Evolutionary conservation across 2,888 invertebrate genomes (phyloP), one percentile per base, ranked within the genome.

Genomic region (Drosophila monieri): DNA sequence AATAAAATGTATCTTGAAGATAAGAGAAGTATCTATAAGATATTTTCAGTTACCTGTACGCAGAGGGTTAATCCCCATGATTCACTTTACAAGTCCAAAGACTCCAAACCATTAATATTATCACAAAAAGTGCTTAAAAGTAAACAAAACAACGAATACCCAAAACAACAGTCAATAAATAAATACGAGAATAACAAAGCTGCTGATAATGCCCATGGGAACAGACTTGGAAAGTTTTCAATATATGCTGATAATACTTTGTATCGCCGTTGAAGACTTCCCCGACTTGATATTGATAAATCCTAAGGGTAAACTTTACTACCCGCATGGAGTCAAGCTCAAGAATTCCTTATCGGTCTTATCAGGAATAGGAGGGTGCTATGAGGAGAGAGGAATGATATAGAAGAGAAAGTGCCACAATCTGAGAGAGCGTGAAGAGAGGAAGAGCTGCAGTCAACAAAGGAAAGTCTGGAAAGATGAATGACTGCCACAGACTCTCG

Each of bases 361-460:
- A 35, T 35, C 35, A 35, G 2, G 8, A 27, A 27, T 9, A 14
- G n/a, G 35, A 32, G 32, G 12, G 5, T n/a, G 27, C 27, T 2
- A 6, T 4, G 12, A 4, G 1, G 5, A 32, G 32, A 32, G 32
- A 35, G 35, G 14, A 6, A 14, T 6, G 35, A n/a, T 6, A n/a
- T 6, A n/a, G n/a, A 2, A n/a, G 35, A n/a, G 35, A 35, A 35
- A 35, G 35, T 14, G 12, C 1, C 49, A 65, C 44, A 65, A 62
- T 62, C 41, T 64, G 12, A 15, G 61, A 27, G 59, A 60, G 44
- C 59, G 61, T 23, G 61, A 30, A 18, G 9, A 14, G 43, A 44
- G 46, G n/a, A 27, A 25, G 18, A 14, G 21, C 35, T 35, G 6
- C 6, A 35, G n/a, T 0, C n/a, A n/a, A 66, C 47, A 66, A 66